Percentiles rank a stretch among this genome's conserved stretches.
phyloP scores from a whole-genome alignment of 2,797 vertebrate species.

The Hypotaenidia okinawae region DNA sequence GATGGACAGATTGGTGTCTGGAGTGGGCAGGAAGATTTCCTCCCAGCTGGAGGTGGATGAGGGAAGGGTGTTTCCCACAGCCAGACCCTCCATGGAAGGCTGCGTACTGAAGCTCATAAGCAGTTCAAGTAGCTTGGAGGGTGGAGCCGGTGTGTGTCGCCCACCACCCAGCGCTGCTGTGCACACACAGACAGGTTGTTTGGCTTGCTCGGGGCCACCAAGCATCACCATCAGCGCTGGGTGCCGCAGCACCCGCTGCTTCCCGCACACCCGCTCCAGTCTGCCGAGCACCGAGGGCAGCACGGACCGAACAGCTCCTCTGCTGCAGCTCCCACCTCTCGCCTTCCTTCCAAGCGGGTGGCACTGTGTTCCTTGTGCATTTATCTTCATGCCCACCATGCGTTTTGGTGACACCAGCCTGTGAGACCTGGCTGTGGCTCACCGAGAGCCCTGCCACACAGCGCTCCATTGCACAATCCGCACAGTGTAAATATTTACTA shows the following conservation, averaged over 20 bases:
- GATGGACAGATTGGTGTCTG: neutral
- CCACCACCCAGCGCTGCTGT: accelerated
- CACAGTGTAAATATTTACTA: neutral
- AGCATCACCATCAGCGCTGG: neutral
- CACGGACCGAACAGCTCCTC: accelerated
- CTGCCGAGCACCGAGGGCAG: accelerated
- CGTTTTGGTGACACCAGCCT: neutral
- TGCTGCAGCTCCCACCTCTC: accelerated
- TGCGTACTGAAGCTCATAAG: neutral
- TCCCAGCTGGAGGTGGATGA: accelerated
- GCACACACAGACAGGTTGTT: accelerated
- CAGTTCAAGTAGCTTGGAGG: neutral
- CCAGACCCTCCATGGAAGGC: neutral
- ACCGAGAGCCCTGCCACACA: neutral
- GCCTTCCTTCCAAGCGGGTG: neutral
- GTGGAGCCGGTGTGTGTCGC: neutral
- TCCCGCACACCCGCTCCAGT: accelerated
- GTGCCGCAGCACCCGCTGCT: neutral
- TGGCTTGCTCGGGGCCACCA: accelerated
- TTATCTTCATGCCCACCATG: accelerated
- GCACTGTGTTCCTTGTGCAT: accelerated
- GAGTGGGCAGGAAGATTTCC: neutral
- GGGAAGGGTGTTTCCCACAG: neutral
- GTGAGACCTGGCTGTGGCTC: neutral
- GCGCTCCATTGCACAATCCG: accelerated